phyloP scores from a whole-genome alignment of 2,888 invertebrate genomes.

The Andrena hattorfiana region DNA sequence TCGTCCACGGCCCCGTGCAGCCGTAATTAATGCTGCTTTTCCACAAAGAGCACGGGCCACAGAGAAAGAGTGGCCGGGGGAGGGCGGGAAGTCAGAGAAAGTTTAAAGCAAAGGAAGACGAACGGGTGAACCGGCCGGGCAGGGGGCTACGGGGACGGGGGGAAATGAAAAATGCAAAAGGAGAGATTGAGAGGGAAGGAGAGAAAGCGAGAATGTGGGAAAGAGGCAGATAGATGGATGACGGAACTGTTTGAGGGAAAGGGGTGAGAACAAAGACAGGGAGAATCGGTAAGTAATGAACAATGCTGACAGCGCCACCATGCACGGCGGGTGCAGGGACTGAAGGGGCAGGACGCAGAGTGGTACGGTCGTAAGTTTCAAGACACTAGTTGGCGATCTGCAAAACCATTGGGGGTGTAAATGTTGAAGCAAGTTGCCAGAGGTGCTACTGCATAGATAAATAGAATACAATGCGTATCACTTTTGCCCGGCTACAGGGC shows the following conservation, averaged over 20 bases:
- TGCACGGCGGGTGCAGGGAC: neutral
- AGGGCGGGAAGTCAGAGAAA: conserved; percentile 36
- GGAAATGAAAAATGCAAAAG: conserved; percentile 36
- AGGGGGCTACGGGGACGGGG: neutral
- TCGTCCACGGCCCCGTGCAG: conserved; percentile 46
- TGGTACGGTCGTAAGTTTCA: conserved; percentile 43
- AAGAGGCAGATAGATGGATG: neutral
- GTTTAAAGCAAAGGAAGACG: conserved; percentile 42
- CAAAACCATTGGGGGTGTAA: conserved; percentile 45
- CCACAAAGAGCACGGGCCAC: conserved; percentile 44
- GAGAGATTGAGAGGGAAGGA: neutral
- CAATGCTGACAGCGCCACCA: neutral
- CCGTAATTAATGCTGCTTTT: conserved; percentile 72
- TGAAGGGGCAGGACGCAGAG: neutral
- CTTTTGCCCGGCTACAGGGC: conserved; percentile 40
- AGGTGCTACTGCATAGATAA: conserved; percentile 63
- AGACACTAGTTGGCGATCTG: conserved; percentile 55
- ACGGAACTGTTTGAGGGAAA: neutral
- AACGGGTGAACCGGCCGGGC: conserved; percentile 4
- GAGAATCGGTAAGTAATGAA: conserved; percentile 31
- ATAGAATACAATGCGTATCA: conserved; percentile 66
- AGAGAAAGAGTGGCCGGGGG: conserved; percentile 20
- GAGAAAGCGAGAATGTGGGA: neutral
- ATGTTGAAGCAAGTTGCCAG: conserved; percentile 59
- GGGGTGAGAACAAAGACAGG: conserved; percentile 6